phyloP scores from a whole-genome alignment of 2,113 vertebrate species.

The Rissa tridactyla region DNA sequence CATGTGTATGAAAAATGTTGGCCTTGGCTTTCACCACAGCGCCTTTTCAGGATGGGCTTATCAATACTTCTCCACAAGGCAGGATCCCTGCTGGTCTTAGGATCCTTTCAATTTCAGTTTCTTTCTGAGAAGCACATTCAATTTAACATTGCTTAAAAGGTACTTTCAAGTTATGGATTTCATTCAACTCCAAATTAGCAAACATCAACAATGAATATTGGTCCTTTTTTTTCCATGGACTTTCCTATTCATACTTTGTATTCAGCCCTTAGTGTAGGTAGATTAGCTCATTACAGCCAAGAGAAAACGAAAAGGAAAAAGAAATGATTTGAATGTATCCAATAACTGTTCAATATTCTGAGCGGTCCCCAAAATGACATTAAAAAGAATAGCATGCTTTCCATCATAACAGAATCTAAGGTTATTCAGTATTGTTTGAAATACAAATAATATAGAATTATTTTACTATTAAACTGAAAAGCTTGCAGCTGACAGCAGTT shows the following conservation, averaged over 20 bases:
- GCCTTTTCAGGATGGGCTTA: not conserved
- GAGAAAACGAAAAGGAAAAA: not conserved
- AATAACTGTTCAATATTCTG: conserved; percentile 12
- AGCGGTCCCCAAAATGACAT: not conserved
- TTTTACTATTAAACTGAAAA: conserved; percentile 52
- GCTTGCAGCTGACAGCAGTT: conserved; percentile 28
- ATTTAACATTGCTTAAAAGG: not conserved
- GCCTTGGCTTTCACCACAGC: not conserved
- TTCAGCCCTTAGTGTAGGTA: not conserved
- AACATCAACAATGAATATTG: not conserved
- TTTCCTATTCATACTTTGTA: not conserved
- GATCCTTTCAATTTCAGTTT: not conserved
- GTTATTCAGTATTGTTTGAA: conserved; percentile 53
- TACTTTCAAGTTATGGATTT: not conserved
- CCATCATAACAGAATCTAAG: conserved; percentile 25
- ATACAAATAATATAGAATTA: conserved; percentile 43
- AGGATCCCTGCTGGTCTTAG: not conserved
- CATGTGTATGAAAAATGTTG: not conserved
- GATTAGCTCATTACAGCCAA: not conserved
- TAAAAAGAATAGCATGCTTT: conserved; percentile 32
- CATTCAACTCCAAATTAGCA: not conserved
- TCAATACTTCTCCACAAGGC: not conserved
- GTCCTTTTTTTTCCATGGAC: not conserved
- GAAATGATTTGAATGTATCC: conserved; percentile 8
- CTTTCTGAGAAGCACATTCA: not conserved